A percentile compares a stretch with the other conserved stretches of the same genome.
Conservation (phyloP, 2,797 vertebrate genomes). For the Poecilia velifera region DNA sequence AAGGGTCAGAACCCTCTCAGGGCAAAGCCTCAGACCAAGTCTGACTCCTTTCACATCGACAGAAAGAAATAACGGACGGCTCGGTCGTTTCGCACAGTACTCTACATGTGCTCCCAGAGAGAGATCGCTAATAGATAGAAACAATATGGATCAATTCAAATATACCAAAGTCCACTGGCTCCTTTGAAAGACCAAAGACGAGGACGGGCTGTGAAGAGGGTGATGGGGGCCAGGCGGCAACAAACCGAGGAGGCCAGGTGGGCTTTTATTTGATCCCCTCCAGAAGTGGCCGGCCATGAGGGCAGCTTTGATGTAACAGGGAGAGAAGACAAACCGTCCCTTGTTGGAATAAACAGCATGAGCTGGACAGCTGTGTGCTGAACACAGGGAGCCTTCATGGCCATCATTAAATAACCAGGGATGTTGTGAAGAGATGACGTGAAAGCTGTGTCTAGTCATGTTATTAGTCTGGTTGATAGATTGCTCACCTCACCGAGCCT, state of each 20-base stretch:
- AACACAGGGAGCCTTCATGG: slow-evolving; percentile 35
- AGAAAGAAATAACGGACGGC: background rate
- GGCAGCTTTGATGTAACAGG: slow-evolving; percentile 63
- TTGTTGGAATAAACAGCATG: slow-evolving; percentile 50
- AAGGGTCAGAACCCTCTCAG: background rate
- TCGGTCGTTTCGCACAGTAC: background rate
- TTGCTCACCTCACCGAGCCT: slow-evolving; percentile 36
- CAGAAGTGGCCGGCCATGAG: slow-evolving; percentile 44
- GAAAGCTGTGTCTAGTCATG: slow-evolving; percentile 21
- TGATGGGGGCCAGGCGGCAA: slow-evolving; percentile 31
- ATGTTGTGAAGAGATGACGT: slow-evolving; percentile 23
- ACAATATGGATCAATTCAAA: slow-evolving; percentile 45
- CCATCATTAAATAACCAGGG: slow-evolving; percentile 58
- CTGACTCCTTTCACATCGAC: background rate
- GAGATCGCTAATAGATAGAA: slow-evolving; percentile 34
- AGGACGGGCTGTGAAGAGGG: slow-evolving; percentile 26
- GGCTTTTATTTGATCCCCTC: slow-evolving; percentile 66
- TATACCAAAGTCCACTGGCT: slow-evolving; percentile 34
- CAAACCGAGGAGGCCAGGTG: slow-evolving; percentile 62
- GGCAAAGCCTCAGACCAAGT: background rate
- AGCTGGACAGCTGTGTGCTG: slow-evolving; percentile 61
- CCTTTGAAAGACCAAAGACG: slow-evolving; percentile 51
- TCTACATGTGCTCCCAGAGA: slow-evolving; percentile 45
- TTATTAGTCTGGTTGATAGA: slow-evolving; percentile 42
- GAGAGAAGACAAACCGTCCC: slow-evolving; percentile 61